phyloP scores from a whole-genome alignment of 2,113 vertebrate genomes.

The Willisornis vidua region DNA sequence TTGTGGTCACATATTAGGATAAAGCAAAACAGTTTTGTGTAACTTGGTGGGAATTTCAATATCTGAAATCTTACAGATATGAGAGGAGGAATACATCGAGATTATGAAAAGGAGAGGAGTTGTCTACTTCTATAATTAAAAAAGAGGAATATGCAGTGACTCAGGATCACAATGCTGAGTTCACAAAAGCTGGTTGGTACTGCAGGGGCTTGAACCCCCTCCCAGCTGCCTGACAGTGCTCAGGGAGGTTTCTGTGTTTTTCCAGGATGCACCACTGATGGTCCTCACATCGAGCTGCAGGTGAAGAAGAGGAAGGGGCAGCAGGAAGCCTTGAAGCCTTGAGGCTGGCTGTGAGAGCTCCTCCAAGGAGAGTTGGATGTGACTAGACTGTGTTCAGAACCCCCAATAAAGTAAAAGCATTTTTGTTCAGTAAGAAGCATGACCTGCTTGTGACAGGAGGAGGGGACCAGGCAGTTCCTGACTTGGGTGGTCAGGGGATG shows the following conservation, averaged over 20 bases:
- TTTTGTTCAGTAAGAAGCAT: constrained; percentile 72
- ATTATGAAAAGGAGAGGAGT: neutral
- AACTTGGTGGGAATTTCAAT: neutral
- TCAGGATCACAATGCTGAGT: neutral
- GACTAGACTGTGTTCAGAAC: constrained; percentile 72
- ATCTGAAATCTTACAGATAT: neutral
- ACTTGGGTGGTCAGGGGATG: constrained; percentile 63
- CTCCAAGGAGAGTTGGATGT: constrained; percentile 47
- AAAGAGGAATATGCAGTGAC: neutral
- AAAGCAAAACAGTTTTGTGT: neutral
- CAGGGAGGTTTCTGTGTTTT: neutral
- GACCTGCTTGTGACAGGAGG: constrained; percentile 77
- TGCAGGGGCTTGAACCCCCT: neutral
- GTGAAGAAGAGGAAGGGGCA: constrained; percentile 70
- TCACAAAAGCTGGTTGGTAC: neutral
- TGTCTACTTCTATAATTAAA: constrained; percentile 12
- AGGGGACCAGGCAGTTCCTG: constrained; percentile 73
- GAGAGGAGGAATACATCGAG: neutral
- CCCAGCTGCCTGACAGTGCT: neutral
- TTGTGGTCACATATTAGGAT: neutral
- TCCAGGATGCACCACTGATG: constrained; percentile 62
- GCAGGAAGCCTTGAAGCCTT: constrained; percentile 53
- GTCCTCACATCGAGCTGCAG: constrained; percentile 70
- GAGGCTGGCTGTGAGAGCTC: neutral
- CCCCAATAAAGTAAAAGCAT: constrained; percentile 74